Base-by-base conservation (phyloP, 2,888 invertebrate species). In the Platycheirus rosarum region DNA sequence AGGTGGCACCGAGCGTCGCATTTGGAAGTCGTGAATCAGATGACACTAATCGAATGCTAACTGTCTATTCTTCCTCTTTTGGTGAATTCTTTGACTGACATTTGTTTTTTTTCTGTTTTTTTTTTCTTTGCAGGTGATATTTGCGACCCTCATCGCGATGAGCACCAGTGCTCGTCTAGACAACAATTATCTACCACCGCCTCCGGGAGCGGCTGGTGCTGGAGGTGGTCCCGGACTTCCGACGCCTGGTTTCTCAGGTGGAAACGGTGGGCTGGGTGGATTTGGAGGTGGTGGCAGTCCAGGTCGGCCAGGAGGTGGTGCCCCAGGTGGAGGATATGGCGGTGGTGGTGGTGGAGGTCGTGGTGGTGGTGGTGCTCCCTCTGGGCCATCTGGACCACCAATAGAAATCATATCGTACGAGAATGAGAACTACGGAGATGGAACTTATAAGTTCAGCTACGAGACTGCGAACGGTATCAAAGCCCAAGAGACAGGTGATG, bases 401-500 rank as follows among this genome's bases (percentile, higher is more conserved):
- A 91, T 92, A 62, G 92, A 91, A 23, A 93, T 93, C 26, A 85
- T 93, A 7, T 92, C 92, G 0, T 92, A 91, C 86, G 93, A 92
- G 73, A 92, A 92, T 85, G 92, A 92, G 68, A 92, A 93, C 85
- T 92, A 92, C 77, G 92, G 92, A 6, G 93, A 93, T 87, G 93
- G 93, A 53, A 92, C 91, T 80, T 93, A 93, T 86, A 92, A 91
- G 85, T 92, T 91, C 86, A 93, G 93, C 86, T 94, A 93, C 86
- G 93, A 93, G 88, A 93, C 93, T 13, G 93, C 92, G 9, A 93
- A 94, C 86, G 93, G 93, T 11, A 94, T 94, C 85, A 91, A 92
- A 85, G 93, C 92, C 0, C 90, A 93, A 86, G 94, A 94, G 88
- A 91, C 92, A 85, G 93, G 94, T 26, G 92, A 92, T 85, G 87